Base-by-base conservation (phyloP, 2,888 invertebrate genomes). In the Dryocosmus kuriphilus region DNA sequence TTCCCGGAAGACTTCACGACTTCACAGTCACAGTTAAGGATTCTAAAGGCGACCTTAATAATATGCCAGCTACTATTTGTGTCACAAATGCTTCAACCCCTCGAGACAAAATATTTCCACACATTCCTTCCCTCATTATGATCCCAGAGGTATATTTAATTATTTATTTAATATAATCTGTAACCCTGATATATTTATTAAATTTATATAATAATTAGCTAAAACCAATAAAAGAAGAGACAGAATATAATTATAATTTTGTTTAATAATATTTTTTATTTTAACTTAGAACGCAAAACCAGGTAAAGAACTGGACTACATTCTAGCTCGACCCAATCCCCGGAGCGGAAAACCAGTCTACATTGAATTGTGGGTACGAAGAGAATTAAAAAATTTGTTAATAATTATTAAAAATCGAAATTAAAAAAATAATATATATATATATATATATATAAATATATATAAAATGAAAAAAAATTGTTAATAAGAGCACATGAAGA, bases 71-170 rank as follows among this genome's bases (percentile, higher is more conserved):
- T 88, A 96, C 96, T 78, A 94, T 97, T 89, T 95, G 95, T 77
- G 97, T 96, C 78, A 97, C 97, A 78, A 96, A 96, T 90, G 96
- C 96, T 74, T 96, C 96, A 75, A 96, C 97, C 75, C 96, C 96
- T n/a, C 94, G 96, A 85, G 96, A 96, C 88, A 94, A 94, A 83
- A 96, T 96, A 90, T 97, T 97, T 91, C 97, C 96, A 41, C 96
- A 96, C 88, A 95, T 96, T 87, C 96, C 96, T 19, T 94, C 94
- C 82, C 94, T 96, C 83, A 94, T 96, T 86, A 94, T 95, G 92
- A 95, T 95, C 83, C 94, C 95, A 74, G 96, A 96, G 94, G 96
- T 96, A 92, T 92, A 88, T 77, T 71, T 82, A 41, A 63, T 74
- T 61, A 11, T 24, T 41, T 22, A 8, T n/a, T 22, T 38, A 22